Conservation (phyloP, 2,888 invertebrate genomes). For the Andrena haemorrhoa region DNA sequence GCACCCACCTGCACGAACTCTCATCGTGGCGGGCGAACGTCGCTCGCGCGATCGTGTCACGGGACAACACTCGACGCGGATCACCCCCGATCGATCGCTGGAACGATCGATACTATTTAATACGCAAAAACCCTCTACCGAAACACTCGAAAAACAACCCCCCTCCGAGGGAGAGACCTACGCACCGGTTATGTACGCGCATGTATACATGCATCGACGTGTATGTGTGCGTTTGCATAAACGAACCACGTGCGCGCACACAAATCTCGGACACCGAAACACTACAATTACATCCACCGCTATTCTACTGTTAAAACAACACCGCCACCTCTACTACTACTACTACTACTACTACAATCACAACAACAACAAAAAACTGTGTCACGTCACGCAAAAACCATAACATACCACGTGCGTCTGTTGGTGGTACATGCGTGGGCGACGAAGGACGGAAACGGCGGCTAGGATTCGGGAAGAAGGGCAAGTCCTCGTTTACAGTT, state of each 20-base stretch:
- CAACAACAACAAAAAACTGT: constrained; percentile 59
- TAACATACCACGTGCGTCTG: constrained; percentile 82
- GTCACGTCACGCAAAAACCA: constrained; percentile 74
- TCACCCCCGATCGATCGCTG: constrained; percentile 77
- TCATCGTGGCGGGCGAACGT: constrained; percentile 68
- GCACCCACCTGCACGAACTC: constrained; percentile 78
- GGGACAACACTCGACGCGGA: constrained; percentile 72
- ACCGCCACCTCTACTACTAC: constrained; percentile 6
- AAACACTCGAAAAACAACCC: constrained; percentile 51
- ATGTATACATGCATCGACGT: constrained; percentile 18
- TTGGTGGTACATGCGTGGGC: constrained; percentile 84
- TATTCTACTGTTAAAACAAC: constrained; percentile 29
- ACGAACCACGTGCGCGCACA: constrained; percentile 23
- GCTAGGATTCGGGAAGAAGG: constrained; percentile 97
- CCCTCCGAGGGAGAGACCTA: neutral
- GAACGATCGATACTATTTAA: constrained; percentile 70
- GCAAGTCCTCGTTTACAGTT: constrained; percentile 98
- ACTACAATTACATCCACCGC: constrained; percentile 24
- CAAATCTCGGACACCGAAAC: constrained; percentile 13
- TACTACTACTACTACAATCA: constrained; percentile 35
- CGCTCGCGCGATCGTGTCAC: constrained; percentile 70
- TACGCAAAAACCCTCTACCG: constrained; percentile 44
- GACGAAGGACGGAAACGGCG: constrained; percentile 95
- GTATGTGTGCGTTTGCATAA: too few species aligned
- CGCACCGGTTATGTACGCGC: constrained; percentile 9